These are phyloP conservation scores for Bubo bubo DNA, from an alignment of 2,113 vertebrate species.

Conservation along the genomic window DNA sequence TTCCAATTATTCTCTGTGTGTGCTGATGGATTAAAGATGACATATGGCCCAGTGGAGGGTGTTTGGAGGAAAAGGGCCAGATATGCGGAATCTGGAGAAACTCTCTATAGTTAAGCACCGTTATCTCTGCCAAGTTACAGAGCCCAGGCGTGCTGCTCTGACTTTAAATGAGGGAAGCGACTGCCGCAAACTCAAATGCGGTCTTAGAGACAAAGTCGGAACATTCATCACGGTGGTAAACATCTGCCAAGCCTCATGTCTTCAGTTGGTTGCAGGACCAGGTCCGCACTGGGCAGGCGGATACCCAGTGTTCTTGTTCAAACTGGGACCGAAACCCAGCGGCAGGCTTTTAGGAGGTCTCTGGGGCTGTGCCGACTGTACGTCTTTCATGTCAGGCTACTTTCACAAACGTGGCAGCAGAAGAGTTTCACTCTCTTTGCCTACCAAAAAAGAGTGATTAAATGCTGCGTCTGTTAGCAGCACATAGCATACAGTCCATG, in stretches of 20 bases:
- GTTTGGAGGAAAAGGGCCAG: not conserved
- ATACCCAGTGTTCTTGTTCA: accelerated
- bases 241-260: slow-evolving; percentile 1
- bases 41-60: not conserved
- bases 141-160: not conserved
- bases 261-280: not conserved
- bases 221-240: not conserved
- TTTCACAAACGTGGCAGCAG: accelerated
- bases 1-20: not conserved
- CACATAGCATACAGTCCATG: not conserved
- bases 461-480: not conserved
- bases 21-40: not conserved
- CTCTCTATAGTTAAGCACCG: not conserved
- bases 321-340: accelerated
- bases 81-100: not conserved
- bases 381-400: accelerated
- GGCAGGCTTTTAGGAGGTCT: accelerated
- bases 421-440: not conserved
- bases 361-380: accelerated
- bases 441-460: no score
- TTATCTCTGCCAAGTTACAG: not conserved
- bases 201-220: not conserved
- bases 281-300: not conserved
- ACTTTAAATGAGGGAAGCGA: not conserved
- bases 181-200: not conserved